Evolutionary conservation across 1,140 invertebrate genomes (phyloP).

Genomic region (Oscheius sp.): DNA sequence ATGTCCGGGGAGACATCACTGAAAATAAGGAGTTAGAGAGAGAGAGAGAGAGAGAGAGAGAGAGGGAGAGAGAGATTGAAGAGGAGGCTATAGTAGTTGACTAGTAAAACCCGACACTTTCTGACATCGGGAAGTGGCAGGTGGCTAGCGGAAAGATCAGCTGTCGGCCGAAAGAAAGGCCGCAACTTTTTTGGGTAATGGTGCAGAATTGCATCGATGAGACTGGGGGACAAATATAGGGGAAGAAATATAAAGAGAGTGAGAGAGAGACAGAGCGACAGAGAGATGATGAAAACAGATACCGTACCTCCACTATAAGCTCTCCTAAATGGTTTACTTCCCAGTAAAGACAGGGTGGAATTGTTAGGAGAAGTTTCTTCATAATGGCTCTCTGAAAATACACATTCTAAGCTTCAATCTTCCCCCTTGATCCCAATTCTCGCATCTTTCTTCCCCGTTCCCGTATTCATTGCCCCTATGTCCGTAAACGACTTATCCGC

Average conservation of each 20-base stretch:
- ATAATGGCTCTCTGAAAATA: neutral
- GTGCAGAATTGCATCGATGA: no score
- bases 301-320: neutral
- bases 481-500: neutral
- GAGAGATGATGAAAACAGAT: neutral
- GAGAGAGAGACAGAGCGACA: neutral
- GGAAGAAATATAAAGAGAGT: neutral
- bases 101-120: no score
- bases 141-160: no score
- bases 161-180: no score
- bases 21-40: no score
- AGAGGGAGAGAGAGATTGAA: neutral
- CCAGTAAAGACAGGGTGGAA: neutral
- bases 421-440: neutral
- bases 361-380: conserved; percentile 2
- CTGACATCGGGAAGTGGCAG: no score
- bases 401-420: neutral
- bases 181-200: no score
- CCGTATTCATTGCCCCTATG: neutral
- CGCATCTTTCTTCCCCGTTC: neutral
- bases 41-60: neutral
- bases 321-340: neutral
- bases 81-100: no score
- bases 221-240: no score
- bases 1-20: neutral